These are phyloP conservation scores for Macquaria australasica DNA, from an alignment of 2,113 vertebrate genomes.

Conservation along the genomic window DNA sequence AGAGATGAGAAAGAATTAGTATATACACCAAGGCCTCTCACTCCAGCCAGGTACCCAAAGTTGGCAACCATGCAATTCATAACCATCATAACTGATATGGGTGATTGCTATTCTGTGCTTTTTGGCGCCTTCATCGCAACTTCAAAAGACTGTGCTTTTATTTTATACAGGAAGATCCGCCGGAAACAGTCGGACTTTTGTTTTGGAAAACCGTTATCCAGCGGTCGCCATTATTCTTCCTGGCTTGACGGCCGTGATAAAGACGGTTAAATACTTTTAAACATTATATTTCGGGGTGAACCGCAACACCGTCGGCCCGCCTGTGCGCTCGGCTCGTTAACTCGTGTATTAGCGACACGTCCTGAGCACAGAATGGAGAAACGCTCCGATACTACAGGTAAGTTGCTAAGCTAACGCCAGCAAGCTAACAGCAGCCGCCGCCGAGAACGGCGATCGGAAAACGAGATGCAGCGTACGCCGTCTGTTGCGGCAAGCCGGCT, in stretches of 20 bases:
- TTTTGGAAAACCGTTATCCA: conserved; percentile 76
- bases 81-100: neutral
- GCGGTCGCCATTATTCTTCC: conserved; percentile 79
- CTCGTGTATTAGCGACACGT: conserved; percentile 5
- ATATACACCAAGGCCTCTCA: neutral
- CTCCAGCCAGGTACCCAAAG: no score
- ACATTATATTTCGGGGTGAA: neutral
- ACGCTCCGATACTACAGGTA: conserved; percentile 66
- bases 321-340: neutral
- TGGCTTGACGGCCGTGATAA: conserved; percentile 75
- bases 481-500: neutral
- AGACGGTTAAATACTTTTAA: conserved; percentile 57
- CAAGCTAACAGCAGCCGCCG: conserved; percentile 59
- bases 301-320: rapidly evolving
- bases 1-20: neutral
- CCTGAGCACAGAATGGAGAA: conserved; percentile 65
- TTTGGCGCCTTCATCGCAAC: neutral
- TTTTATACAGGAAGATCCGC: conserved; percentile 57
- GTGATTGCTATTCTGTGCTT: neutral
- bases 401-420: conserved; percentile 74
- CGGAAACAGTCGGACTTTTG: conserved; percentile 75
- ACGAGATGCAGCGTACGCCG: conserved; percentile 26
- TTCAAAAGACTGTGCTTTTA: conserved; percentile 60
- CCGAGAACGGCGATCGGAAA: conserved; percentile 13
- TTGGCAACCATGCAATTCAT: no score